These are phyloP conservation scores for Pygocentrus nattereri DNA, from an alignment of 2,797 vertebrate genomes.

Conservation along the genomic window DNA sequence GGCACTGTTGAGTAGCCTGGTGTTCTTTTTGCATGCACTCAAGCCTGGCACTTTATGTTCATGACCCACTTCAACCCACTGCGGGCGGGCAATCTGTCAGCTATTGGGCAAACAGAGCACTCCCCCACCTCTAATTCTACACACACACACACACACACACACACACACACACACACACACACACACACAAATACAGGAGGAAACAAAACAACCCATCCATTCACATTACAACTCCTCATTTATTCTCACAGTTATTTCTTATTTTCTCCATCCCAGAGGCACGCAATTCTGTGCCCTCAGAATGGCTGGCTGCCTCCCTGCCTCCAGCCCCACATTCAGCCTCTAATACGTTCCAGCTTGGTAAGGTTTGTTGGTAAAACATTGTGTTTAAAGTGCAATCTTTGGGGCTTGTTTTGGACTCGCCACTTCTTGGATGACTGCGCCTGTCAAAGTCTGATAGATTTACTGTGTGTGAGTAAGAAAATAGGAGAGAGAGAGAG, in stretches of 20 bases:
- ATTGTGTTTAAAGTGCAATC: conserved; percentile 62
- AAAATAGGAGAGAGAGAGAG: conserved; percentile 12
- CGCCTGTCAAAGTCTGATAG: conserved; percentile 61
- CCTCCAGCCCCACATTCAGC: conserved; percentile 53
- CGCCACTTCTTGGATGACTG: conserved; percentile 53
- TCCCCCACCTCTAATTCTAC: conserved; percentile 27
- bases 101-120: conserved; percentile 35
- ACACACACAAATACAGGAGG: conserved; percentile 43
- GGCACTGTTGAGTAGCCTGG: conserved; percentile 20
- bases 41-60: conserved; percentile 3
- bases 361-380: conserved; percentile 63
- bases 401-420: conserved; percentile 49
- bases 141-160: conserved; percentile 23
- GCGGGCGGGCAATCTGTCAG: conserved; percentile 54
- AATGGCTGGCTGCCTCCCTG: conserved; percentile 48
- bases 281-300: conserved; percentile 62
- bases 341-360: conserved; percentile 63
- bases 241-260: conserved; percentile 65
- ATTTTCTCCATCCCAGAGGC: conserved; percentile 60
- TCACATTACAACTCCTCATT: conserved; percentile 58
- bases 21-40: conserved; percentile 16
- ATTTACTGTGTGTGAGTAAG: conserved; percentile 54
- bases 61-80: conserved; percentile 31
- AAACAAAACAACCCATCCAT: conserved; percentile 63
- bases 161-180: conserved; percentile 25